Evolutionary conservation across 2,888 invertebrate genomes (phyloP).

Genomic region (Bombylius discolor): DNA sequence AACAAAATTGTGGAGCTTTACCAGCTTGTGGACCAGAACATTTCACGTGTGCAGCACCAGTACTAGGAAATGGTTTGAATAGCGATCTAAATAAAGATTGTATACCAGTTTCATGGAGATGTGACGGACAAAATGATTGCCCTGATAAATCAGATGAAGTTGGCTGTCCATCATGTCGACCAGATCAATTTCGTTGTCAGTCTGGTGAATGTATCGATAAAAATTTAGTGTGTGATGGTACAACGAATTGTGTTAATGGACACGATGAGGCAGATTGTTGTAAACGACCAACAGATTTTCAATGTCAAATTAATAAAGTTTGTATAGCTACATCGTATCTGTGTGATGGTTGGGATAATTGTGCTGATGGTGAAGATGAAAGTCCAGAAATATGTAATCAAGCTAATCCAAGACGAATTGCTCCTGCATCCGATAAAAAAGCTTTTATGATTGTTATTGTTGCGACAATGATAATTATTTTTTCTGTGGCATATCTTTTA

Average conservation of each 20-base stretch:
- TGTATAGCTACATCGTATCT: constrained; percentile 55
- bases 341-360: constrained; percentile 67
- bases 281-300: constrained; percentile 46
- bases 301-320: constrained; percentile 57
- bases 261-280: constrained; percentile 60
- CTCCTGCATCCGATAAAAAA: constrained; percentile 38
- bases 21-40: constrained; percentile 58
- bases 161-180: constrained; percentile 55
- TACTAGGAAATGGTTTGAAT: constrained; percentile 26
- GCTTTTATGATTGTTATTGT: constrained; percentile 45
- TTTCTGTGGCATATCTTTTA: constrained; percentile 40
- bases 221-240: constrained; percentile 48
- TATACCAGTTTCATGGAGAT: constrained; percentile 54
- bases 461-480: constrained; percentile 42
- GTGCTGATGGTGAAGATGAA: constrained; percentile 73
- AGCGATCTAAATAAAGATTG: constrained; percentile 46
- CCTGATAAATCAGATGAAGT: constrained; percentile 71
- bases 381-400: constrained; percentile 47
- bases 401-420: constrained; percentile 35
- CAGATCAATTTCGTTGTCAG: constrained; percentile 50
- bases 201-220: constrained; percentile 47
- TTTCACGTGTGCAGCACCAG: constrained; percentile 51
- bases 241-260: constrained; percentile 52
- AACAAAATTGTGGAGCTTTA: constrained; percentile 50
- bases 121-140: constrained; percentile 70